Evolutionary conservation across 2,113 vertebrate genomes (phyloP), one percentile per base, ranked within the genome.

Genomic region (Macquaria ambigua): DNA sequence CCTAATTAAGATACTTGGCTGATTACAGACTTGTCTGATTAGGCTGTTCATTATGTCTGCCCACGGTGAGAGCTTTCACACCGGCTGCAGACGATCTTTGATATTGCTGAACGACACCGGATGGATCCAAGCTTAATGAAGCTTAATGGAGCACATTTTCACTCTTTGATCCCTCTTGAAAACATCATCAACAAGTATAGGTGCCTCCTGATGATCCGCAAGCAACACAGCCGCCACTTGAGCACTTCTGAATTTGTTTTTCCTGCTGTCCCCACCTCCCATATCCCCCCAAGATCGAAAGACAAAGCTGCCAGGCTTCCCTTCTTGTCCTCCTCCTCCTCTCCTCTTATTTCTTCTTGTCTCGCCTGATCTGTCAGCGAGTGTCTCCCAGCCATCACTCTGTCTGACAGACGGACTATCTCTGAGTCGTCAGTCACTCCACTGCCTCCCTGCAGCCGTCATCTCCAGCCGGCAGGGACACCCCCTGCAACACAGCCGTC

Each of bases 381-480:
- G 87, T 83, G 90, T 92, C 89, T 91, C 87, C 70, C 56, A 75
- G 88, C 88, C 88, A 90, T 94, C 93, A 92, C 90, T 92, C 90
- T 82, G 86, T 59, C 85, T 92, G 93, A 92, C 93, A 90, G 93
- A 88, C 78, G 52, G 76, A 89, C 90, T 87, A 87, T 90, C 91
- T 90, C 82, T 2, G 31, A 90, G 92, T 90, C 89, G 92, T 93
- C 91, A 89, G 89, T 93, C 92, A 93, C 92, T 90, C 87, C 68
- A 0, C 79, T 12, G 82, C 87, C 83, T 88, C 89, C 69, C 81
- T 14, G 81, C 83, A 83, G 86, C 88, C 83, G 50, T 89, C 87
- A 83, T 85, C 73, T 55, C 21, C 87, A 82, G 83, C 87, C 79
- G 83, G 92, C 87, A 88, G 92, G 91, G 90, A 92, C 88, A 73